phyloP scores from a whole-genome alignment of 2,797 vertebrate genomes.

The Rousettus madagascariensis region DNA sequence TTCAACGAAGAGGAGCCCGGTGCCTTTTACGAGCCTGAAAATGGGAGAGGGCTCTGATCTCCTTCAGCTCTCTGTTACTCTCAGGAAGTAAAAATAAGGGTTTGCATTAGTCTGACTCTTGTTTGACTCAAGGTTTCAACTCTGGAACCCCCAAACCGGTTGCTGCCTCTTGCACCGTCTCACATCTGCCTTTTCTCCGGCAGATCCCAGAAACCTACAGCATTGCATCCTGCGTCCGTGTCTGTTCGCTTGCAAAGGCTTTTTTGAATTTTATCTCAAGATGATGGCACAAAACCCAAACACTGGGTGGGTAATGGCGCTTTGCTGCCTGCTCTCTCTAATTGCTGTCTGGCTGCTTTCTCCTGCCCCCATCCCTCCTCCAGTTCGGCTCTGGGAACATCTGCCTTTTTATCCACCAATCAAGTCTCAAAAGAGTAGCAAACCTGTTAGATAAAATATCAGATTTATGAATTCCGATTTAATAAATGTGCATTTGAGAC shows the following conservation, averaged over 20 bases:
- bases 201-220: background rate
- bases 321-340: slow-evolving; percentile 53
- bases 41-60: background rate
- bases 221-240: background rate
- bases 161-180: background rate
- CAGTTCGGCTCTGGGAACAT: slow-evolving; percentile 74
- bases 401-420: slow-evolving; percentile 76
- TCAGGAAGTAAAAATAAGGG: background rate
- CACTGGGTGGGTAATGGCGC: background rate
- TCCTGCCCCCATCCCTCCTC: background rate
- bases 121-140: background rate
- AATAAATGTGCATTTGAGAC: slow-evolving; percentile 82
- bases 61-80: background rate
- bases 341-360: slow-evolving; percentile 69
- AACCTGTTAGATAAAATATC: slow-evolving; percentile 81
- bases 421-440: slow-evolving; percentile 72
- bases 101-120: background rate
- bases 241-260: background rate
- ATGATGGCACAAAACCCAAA: background rate
- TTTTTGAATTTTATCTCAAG: slow-evolving; percentile 61
- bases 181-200: background rate
- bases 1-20: slow-evolving; percentile 43
- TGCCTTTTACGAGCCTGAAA: slow-evolving; percentile 47
- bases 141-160: background rate
- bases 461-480: slow-evolving; percentile 82